Evolutionary conservation across 2,888 invertebrate species (phyloP).

Genomic region (Perizoma affinitatum): DNA sequence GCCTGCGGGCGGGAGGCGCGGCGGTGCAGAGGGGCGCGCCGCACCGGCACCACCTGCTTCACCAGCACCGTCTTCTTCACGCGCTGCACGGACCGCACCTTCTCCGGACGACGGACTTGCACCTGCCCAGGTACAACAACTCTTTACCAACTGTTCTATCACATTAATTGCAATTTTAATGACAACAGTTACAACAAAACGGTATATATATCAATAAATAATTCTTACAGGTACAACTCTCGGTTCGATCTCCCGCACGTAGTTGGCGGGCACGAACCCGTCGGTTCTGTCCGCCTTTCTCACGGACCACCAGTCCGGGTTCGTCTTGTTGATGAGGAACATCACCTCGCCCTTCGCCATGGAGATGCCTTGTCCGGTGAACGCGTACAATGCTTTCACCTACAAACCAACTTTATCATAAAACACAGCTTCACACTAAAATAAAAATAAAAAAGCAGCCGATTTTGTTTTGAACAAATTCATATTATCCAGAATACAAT

Average conservation of each 20-base stretch:
- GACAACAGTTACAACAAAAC: too few species aligned
- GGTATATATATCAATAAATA: not conserved
- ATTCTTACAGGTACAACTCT: slow-evolving; percentile 87
- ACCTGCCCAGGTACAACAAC: slow-evolving; percentile 72
- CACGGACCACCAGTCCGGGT: slow-evolving; percentile 99
- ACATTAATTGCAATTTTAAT: too few species aligned
- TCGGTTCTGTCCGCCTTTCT: slow-evolving; percentile 95
- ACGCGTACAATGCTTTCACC: slow-evolving; percentile 93
- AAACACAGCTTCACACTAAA: too few species aligned
- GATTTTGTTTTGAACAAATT: too few species aligned
- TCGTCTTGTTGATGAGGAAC: slow-evolving; percentile 96
- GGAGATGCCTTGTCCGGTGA: slow-evolving; percentile 95
- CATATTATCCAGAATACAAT: too few species aligned
- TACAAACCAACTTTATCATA: slow-evolving; percentile 34
- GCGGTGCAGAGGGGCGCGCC: slow-evolving; percentile 57
- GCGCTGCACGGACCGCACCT: slow-evolving; percentile 91
- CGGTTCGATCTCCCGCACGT: slow-evolving; percentile 96
- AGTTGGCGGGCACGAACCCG: slow-evolving; percentile 99
- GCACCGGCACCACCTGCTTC: slow-evolving; percentile 92
- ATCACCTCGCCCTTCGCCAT: slow-evolving; percentile 96
- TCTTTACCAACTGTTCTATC: too few species aligned
- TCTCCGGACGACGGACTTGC: slow-evolving; percentile 93
- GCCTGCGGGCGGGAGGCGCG: slow-evolving; percentile 26
- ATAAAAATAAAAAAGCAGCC: too few species aligned
- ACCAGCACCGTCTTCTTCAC: slow-evolving; percentile 96